Percentiles rank a stretch among this genome's conserved stretches.
These are phyloP conservation scores for Hypsopygia costalis DNA, from an alignment of 2,888 invertebrate species.

Conservation along the genomic window DNA sequence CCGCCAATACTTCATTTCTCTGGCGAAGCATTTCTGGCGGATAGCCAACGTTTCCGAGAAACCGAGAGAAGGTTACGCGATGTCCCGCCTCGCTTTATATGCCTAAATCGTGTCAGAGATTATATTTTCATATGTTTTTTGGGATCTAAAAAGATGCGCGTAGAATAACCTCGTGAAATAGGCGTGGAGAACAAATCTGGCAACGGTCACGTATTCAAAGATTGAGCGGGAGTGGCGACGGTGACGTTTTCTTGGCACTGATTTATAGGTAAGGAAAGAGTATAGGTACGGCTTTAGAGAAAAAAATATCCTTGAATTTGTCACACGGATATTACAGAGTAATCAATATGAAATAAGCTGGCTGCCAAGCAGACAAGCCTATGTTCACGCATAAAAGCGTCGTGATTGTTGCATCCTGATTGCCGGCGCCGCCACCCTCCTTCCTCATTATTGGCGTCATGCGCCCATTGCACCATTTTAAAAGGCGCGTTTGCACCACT, in stretches of 20 bases:
- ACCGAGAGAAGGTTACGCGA: constrained; percentile 74
- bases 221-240: constrained; percentile 38
- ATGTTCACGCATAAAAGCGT: constrained; percentile 22
- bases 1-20: constrained; percentile 70
- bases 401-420: constrained; percentile 66
- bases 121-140: constrained; percentile 52
- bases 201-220: constrained; percentile 27
- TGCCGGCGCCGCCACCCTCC: constrained; percentile 60
- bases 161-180: constrained; percentile 31
- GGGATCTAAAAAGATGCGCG: constrained; percentile 33
- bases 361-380: constrained; percentile 12
- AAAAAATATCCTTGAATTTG: constrained; percentile 6
- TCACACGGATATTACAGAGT: constrained; percentile 8
- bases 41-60: constrained; percentile 74
- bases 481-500: constrained; percentile 4
- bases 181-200: constrained; percentile 24
- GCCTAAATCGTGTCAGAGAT: constrained; percentile 71
- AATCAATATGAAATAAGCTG: constrained; percentile 9
- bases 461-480: constrained; percentile 15
- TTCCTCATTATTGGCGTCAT: constrained; percentile 62
- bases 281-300: constrained; percentile 5
- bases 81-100: constrained; percentile 74
- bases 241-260: constrained; percentile 44
- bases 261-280: constrained; percentile 17
- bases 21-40: constrained; percentile 60